Percentiles rank a stretch among this genome's conserved stretches.
These are phyloP conservation scores for Scaptodrosophila latifasciaeformis DNA, from an alignment of 2,888 invertebrate genomes.

Conservation along the genomic window DNA sequence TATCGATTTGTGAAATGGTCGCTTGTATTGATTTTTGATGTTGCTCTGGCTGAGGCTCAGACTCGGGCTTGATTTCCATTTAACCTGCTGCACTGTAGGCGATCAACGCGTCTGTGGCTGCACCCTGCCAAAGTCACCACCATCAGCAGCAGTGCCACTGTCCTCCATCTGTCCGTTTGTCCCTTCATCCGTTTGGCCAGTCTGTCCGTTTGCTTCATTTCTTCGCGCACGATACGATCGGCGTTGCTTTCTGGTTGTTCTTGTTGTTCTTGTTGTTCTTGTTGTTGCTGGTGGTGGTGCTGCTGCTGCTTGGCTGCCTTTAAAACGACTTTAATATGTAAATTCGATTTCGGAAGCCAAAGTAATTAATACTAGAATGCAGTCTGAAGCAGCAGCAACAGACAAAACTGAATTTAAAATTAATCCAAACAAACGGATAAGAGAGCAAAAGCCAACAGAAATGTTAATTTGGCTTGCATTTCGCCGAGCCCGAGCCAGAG, in stretches of 20 bases:
- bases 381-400: constrained; percentile 37
- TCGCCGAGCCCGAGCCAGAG: too few species aligned
- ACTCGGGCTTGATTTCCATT: constrained; percentile 65
- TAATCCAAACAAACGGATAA: constrained; percentile 71
- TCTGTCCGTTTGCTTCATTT: constrained; percentile 45
- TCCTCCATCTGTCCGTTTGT: too few species aligned
- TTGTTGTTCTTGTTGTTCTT: constrained; percentile 14
- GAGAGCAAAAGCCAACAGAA: constrained; percentile 64
- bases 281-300: constrained; percentile 16
- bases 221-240: constrained; percentile 62
- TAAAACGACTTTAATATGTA: constrained; percentile 72
- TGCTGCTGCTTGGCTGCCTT: constrained; percentile 39
- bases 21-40: constrained; percentile 63
- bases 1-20: constrained; percentile 72
- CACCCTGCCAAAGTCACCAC: neutral
- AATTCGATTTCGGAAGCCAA: constrained; percentile 75
- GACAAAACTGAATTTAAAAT: constrained; percentile 64
- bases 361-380: constrained; percentile 74
- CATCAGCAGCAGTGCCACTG: neutral
- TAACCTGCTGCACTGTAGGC: constrained; percentile 59
- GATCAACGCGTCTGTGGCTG: constrained; percentile 3
- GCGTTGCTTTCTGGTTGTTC: neutral
- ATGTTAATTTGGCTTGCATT: constrained; percentile 55
- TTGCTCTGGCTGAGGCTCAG: constrained; percentile 28
- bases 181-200: too few species aligned